phyloP scores from a whole-genome alignment of 2,113 vertebrate species.

The Bettongia penicillata region DNA sequence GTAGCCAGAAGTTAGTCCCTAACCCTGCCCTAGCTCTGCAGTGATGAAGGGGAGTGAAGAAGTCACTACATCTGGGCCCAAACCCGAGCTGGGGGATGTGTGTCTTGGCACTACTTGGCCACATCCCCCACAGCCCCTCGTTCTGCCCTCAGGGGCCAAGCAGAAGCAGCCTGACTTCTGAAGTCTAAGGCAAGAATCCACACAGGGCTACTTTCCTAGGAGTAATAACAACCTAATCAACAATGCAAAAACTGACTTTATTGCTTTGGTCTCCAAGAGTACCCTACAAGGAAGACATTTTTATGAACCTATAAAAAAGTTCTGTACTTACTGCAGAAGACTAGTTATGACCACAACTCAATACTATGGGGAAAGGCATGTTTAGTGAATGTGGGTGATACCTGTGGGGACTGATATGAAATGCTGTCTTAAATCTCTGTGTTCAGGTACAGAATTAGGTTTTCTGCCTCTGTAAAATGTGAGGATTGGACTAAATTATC shows the following conservation, averaged over 20 bases:
- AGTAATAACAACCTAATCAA: slow-evolving; percentile 35
- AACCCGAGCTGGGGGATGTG: not conserved
- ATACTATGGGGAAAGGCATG: not conserved
- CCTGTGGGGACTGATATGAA: not conserved
- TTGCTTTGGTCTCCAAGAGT: slow-evolving; percentile 35
- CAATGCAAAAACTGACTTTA: slow-evolving; percentile 7
- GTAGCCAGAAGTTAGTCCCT: not conserved
- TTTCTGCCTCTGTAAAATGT: not conserved
- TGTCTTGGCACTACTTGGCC: not conserved
- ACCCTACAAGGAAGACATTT: slow-evolving; percentile 24
- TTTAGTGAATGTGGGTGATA: not conserved
- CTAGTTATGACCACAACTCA: not conserved
- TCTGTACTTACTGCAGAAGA: not conserved
- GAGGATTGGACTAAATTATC: not conserved
- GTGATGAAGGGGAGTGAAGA: not conserved
- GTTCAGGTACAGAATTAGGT: too few species aligned
- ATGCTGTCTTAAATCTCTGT: not conserved
- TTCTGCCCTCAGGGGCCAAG: not conserved
- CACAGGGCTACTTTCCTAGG: not conserved
- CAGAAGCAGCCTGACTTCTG: not conserved
- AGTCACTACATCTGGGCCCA: not conserved
- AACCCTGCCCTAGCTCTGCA: too few species aligned
- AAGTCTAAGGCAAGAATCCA: not conserved
- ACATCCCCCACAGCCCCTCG: not conserved
- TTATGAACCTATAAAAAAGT: slow-evolving; percentile 7